Evolutionary conservation across 2,888 invertebrate genomes (phyloP).

Genomic region (Callyntrura sp.): DNA sequence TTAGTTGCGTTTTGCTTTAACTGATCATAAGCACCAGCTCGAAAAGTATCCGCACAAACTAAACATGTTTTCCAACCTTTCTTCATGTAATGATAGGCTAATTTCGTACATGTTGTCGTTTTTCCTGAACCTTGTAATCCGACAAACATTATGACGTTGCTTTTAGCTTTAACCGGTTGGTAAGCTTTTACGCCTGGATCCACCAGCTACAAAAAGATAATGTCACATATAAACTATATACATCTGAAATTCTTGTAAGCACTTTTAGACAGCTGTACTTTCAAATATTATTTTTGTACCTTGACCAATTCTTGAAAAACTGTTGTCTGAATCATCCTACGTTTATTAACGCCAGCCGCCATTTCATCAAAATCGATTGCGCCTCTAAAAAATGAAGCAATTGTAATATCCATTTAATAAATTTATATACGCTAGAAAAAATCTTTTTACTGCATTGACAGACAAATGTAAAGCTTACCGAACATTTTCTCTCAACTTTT

Average conservation of each 20-base stretch:
- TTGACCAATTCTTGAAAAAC: constrained; percentile 99
- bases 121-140: constrained; percentile 99
- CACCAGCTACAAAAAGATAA: constrained; percentile 89
- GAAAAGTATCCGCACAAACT: constrained; percentile 99
- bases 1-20: constrained; percentile 99
- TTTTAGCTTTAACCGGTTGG: constrained; percentile 97
- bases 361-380: constrained; percentile 99
- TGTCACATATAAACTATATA: background rate
- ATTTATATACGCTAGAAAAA: no score
- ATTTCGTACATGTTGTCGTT: constrained; percentile 99
- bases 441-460: constrained; percentile 66
- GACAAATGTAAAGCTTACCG: constrained; percentile 85
- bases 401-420: background rate
- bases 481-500: constrained; percentile 98
- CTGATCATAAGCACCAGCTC: constrained; percentile 99
- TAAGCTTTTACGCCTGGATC: constrained; percentile 99
- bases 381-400: constrained; percentile 87
- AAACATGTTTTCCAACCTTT: constrained; percentile 99
- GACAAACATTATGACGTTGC: constrained; percentile 99
- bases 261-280: background rate
- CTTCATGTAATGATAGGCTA: constrained; percentile 99
- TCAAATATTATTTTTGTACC: constrained; percentile 86
- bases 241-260: no score
- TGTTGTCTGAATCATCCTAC: constrained; percentile 99
- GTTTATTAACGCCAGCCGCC: constrained; percentile 99